A percentile compares a stretch with the other conserved stretches of the same genome.
These are phyloP conservation scores for Myiothlypis chrysogaster DNA, from an alignment of 2,797 vertebrate species.

Conservation along the genomic window DNA sequence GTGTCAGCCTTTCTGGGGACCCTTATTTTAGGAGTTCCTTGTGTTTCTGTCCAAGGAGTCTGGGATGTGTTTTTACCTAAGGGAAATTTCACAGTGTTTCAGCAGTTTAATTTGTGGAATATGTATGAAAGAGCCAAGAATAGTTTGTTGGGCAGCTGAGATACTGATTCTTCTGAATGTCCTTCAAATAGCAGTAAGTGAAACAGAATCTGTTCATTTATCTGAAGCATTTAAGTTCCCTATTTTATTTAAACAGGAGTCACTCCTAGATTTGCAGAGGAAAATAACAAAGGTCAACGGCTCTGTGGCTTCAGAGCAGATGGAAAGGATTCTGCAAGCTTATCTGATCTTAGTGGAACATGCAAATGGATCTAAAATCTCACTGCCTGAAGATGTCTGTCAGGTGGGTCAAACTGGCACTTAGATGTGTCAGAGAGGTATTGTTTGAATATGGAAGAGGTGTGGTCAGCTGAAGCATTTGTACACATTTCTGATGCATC, in stretches of 20 bases:
- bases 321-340: constrained; percentile 85
- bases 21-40: neutral
- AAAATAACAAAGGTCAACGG: constrained; percentile 64
- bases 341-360: constrained; percentile 84
- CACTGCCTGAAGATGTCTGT: constrained; percentile 82
- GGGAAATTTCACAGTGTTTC: neutral
- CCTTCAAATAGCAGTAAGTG: neutral
- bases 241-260: constrained; percentile 70
- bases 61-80: neutral
- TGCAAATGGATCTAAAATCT: constrained; percentile 85
- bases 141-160: neutral
- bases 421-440: neutral
- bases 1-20: neutral
- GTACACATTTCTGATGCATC: neutral
- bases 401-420: constrained; percentile 72
- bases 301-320: constrained; percentile 77
- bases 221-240: neutral
- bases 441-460: neutral
- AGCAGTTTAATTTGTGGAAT: neutral
- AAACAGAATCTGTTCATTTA: neutral
- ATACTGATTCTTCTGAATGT: neutral
- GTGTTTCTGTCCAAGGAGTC: neutral
- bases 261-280: constrained; percentile 74
- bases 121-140: neutral
- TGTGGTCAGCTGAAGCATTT: neutral